Conservation (phyloP, 2,113 vertebrate species). For the Neolamprologus fasciatus region DNA sequence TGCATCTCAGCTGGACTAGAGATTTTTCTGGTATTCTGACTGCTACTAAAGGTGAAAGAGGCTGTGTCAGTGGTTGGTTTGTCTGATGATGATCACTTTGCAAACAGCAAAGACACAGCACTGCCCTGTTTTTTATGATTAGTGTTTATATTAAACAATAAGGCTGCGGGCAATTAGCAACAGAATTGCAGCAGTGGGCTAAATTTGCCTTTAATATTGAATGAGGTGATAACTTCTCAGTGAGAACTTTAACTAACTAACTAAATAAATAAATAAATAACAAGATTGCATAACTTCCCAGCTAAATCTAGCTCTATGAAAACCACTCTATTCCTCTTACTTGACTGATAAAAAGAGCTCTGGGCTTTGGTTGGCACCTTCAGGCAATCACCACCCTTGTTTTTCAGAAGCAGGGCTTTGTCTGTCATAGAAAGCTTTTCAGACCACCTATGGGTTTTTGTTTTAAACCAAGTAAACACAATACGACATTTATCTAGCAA, state of each 20-base stretch:
- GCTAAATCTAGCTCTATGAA: neutral
- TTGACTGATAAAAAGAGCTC: neutral
- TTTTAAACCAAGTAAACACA: neutral
- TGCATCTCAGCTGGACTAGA: neutral
- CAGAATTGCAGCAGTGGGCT: neutral
- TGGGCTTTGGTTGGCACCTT: neutral
- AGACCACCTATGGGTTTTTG: neutral
- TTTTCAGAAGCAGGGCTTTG: neutral
- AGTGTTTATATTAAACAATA: neutral
- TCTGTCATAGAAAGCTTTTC: neutral
- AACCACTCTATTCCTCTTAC: neutral
- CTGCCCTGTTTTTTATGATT: neutral
- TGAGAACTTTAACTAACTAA: neutral
- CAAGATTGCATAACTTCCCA: neutral
- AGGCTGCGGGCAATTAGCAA: neutral
- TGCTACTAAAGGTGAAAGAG: neutral
- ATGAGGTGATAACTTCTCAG: slow-evolving; percentile 7
- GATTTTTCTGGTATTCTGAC: neutral
- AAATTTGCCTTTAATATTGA: neutral
- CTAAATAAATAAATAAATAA: neutral
- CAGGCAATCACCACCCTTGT: neutral
- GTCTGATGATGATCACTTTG: neutral
- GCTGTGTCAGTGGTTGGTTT: neutral
- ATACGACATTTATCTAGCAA: neutral
- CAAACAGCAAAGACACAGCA: neutral